Evolutionary conservation across 2,797 vertebrate genomes (phyloP).

Genomic region (Amazona finschi): DNA sequence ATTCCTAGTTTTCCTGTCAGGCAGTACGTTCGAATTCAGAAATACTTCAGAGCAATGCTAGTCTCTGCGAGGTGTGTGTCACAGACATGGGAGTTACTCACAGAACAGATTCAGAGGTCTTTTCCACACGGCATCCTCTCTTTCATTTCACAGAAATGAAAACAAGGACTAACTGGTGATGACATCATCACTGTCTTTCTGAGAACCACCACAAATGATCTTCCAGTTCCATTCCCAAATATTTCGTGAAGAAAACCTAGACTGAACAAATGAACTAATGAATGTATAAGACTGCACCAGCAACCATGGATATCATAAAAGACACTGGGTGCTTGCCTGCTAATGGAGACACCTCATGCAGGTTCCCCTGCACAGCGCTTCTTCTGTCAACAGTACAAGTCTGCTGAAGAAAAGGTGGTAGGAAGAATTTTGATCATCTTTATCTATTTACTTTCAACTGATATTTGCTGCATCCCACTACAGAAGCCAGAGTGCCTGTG

Average conservation of each 20-base stretch:
- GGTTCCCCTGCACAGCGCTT: neutral
- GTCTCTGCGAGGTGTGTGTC: neutral
- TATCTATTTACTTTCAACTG: neutral
- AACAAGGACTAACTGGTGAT: neutral
- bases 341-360: neutral
- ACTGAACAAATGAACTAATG: neutral
- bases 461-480: neutral
- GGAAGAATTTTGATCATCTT: neutral
- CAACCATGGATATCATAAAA: neutral
- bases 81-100: neutral
- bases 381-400: neutral
- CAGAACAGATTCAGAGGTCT: neutral
- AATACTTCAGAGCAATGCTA: neutral
- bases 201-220: neutral
- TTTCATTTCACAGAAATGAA: neutral
- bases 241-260: neutral
- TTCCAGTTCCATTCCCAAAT: neutral
- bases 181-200: neutral
- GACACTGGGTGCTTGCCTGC: neutral
- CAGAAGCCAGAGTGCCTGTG: neutral
- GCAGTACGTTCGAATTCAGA: rapidly evolving
- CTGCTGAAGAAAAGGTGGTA: neutral
- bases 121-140: neutral
- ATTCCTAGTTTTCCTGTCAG: neutral
- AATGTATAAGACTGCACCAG: neutral